Evolutionary conservation across 2,888 invertebrate genomes (phyloP).

Genomic region (Melipona beecheii): DNA sequence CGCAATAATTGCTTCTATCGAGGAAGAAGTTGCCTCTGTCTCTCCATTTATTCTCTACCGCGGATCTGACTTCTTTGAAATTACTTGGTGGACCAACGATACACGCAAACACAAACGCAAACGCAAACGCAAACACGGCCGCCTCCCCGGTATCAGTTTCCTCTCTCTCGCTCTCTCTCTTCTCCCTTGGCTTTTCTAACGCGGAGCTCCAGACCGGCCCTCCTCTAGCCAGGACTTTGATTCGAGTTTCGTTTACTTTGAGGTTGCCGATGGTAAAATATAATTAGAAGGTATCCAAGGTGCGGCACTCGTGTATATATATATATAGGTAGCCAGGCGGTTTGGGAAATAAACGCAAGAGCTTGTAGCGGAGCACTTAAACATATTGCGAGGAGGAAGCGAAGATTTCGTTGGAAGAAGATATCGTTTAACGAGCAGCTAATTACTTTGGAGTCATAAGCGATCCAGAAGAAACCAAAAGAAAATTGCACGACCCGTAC

Average conservation of each 20-base stretch:
- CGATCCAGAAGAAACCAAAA: neutral
- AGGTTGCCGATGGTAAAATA: conserved; percentile 72
- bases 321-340: neutral
- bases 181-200: conserved; percentile 1
- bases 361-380: conserved; percentile 34
- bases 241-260: conserved; percentile 78
- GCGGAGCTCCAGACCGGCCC: conserved; percentile 9
- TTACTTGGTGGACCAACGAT: conserved; percentile 48
- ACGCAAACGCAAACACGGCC: too few species aligned
- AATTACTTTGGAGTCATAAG: neutral
- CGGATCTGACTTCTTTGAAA: conserved; percentile 37
- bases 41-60: neutral
- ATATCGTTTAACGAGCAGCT: neutral
- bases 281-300: conserved; percentile 74
- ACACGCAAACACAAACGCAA: conserved; percentile 39
- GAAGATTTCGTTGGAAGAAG: neutral
- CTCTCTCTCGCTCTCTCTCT: neutral
- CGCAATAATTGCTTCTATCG: conserved; percentile 40
- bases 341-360: conserved; percentile 47
- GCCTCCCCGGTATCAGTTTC: too few species aligned
- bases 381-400: conserved; percentile 27
- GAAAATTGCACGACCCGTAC: too few species aligned
- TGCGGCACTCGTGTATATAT: conserved; percentile 27
- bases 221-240: conserved; percentile 73
- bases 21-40: conserved; percentile 10